Base-by-base conservation (phyloP, 2,888 invertebrate species). In the Chrysodeixis includens region DNA sequence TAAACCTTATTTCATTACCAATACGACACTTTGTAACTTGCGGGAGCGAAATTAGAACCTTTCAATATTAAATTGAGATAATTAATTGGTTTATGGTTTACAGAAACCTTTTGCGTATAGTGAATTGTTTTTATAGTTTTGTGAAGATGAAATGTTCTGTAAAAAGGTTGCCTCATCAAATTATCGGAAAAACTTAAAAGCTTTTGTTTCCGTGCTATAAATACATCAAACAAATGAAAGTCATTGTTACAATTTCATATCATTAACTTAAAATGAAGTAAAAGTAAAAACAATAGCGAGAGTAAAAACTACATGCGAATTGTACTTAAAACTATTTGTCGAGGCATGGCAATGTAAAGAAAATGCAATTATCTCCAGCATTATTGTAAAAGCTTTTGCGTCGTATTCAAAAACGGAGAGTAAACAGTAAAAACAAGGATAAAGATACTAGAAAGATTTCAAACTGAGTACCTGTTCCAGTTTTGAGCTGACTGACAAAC, bases 361-460 rank as follows among this genome's bases (percentile, higher is more conserved):
- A 63, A 79, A 66, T 67, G 66, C 71, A 79, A 72, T 77, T 74
- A 77, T 66, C 16, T 66, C 59, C 30, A 30, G 56, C 63, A 69
- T 75, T 77, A 77, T 66, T 75, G 54, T 81, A 59, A 81, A 77
- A 79, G 82, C 73, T 76, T 81, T 76, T 64, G 54, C 63, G 61
- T 68, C 22, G 59, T 62, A 58, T 62, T 69, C 65, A 35, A 46
- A 71, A 68, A 73, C 60, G 58, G 30, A 72, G 66, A 76, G 52
- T 20, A 26, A 52, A 56, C 60, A 56, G 59, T 57, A 56, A 71
- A 74, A 73, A 74, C 66, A 63, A 58, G 49, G 20, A 51, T 55
- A 67, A 63, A 62, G 35, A 66, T 64, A 69, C 61, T 58, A 55
- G 58, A 74, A 54, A 65, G 55, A 66, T 70, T 71, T 70, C 35